Percentiles rank a stretch among this genome's conserved stretches.
phyloP scores from a whole-genome alignment of 2,797 vertebrate genomes.

The Protonibea diacanthus region DNA sequence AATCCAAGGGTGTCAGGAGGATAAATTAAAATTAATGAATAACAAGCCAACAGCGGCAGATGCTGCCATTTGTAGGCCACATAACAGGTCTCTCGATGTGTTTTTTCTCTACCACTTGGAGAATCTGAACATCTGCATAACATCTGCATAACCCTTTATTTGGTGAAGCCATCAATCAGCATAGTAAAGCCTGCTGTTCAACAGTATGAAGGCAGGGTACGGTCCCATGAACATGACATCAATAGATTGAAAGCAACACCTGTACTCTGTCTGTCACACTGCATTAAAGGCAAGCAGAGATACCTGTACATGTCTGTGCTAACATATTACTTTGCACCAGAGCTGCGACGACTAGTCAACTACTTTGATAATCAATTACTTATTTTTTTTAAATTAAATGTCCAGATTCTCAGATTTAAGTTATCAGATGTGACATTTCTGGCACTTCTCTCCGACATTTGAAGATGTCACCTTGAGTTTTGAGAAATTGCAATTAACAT shows the following conservation, averaged over 20 bases:
- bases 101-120: not conserved
- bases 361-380: too few relatives aligned
- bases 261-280: slow-evolving; percentile 32
- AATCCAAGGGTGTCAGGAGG: slow-evolving; percentile 52
- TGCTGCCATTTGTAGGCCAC: slow-evolving; percentile 40
- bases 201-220: not conserved
- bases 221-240: slow-evolving; percentile 17
- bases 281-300: slow-evolving; percentile 16
- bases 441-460: too few relatives aligned
- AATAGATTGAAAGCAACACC: slow-evolving; percentile 51
- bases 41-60: slow-evolving; percentile 48
- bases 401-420: too few relatives aligned
- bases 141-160: slow-evolving; percentile 36
- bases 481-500: too few relatives aligned
- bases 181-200: slow-evolving; percentile 31
- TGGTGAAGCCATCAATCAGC: slow-evolving; percentile 47
- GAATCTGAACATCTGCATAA: slow-evolving; percentile 34
- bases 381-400: too few relatives aligned
- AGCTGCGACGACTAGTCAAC: too few relatives aligned
- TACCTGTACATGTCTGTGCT: not conserved
- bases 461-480: too few relatives aligned
- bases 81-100: slow-evolving; percentile 8
- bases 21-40: slow-evolving; percentile 67
- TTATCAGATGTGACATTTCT: too few relatives aligned
- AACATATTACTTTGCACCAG: not conserved